phyloP scores from a whole-genome alignment of 92 coral and sea anemone species.

The Metridium senile region DNA sequence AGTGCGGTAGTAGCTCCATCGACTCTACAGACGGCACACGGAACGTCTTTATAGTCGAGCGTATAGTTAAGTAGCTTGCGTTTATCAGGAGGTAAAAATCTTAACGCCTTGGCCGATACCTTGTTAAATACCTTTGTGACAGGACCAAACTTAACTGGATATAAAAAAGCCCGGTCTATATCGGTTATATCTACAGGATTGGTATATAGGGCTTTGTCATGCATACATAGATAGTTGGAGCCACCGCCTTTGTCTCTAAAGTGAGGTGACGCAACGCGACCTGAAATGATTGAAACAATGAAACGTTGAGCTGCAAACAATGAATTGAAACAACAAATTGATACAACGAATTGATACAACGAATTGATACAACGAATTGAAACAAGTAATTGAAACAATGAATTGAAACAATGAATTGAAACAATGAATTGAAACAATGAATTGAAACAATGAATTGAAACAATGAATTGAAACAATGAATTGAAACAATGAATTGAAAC shows the following conservation, averaged over 20 bases:
- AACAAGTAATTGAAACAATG: too few relatives aligned
- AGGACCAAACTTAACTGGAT: slow-evolving; percentile 63
- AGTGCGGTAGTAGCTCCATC: slow-evolving; percentile 34
- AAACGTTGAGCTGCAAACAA: too few relatives aligned
- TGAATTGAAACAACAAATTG: too few relatives aligned
- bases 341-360: background rate
- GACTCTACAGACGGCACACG: slow-evolving; percentile 62
- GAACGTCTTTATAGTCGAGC: slow-evolving; percentile 47
- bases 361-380: background rate
- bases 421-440: too few relatives aligned
- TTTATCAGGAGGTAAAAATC: background rate
- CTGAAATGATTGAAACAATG: slow-evolving; percentile 1
- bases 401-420: too few relatives aligned
- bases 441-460: background rate
- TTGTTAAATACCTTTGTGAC: slow-evolving; percentile 17
- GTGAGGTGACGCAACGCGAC: slow-evolving; percentile 38
- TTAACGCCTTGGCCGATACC: background rate
- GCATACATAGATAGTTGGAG: slow-evolving; percentile 39
- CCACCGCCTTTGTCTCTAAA: slow-evolving; percentile 41
- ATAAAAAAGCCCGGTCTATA: slow-evolving; percentile 48
- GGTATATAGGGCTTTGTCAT: slow-evolving; percentile 29
- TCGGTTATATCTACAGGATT: slow-evolving; percentile 27
- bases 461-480: too few relatives aligned
- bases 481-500: too few relatives aligned
- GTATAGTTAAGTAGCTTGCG: background rate